Evolutionary conservation across 1,140 invertebrate species (phyloP).

Genomic region (Brachionus paranguensis): DNA sequence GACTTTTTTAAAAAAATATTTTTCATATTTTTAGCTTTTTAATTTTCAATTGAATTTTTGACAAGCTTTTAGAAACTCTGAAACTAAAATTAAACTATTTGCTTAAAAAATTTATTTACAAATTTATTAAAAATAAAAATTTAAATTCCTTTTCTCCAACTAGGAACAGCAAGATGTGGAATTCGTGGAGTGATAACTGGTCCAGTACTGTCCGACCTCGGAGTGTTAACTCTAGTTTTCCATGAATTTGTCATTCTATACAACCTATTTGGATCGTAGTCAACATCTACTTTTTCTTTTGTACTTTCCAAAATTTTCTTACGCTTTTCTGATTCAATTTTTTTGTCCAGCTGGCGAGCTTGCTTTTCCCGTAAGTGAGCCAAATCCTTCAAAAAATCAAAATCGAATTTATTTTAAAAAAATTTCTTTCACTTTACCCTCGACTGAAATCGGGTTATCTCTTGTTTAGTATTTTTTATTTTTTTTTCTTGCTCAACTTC

Average conservation of each 20-base stretch:
- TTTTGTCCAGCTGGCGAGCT: conserved; percentile 43
- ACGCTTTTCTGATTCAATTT: conserved; percentile 45
- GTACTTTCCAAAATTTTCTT: conserved; percentile 46
- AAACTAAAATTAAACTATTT: too few relatives aligned
- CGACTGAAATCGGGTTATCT: conserved; percentile 40
- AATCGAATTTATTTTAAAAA: conserved; percentile 41
- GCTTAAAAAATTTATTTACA: not conserved
- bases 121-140: not conserved
- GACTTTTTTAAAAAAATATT: too few relatives aligned
- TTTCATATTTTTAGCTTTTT: not conserved
- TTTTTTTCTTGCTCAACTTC: conserved; percentile 37
- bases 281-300: conserved; percentile 46
- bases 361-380: conserved; percentile 45
- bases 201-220: not conserved
- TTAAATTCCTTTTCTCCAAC: conserved; percentile 31
- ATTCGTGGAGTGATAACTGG: not conserved
- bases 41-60: too few relatives aligned
- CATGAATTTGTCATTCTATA: conserved; percentile 8
- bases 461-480: conserved; percentile 3
- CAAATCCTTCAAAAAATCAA: conserved; percentile 44
- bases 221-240: conserved; percentile 24
- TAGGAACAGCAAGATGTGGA: conserved; percentile 18
- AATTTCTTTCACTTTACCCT: not conserved
- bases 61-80: too few relatives aligned
- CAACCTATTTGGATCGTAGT: conserved; percentile 7